Conservation (phyloP, 2,113 vertebrate genomes). For the Hepsetus odoe region DNA sequence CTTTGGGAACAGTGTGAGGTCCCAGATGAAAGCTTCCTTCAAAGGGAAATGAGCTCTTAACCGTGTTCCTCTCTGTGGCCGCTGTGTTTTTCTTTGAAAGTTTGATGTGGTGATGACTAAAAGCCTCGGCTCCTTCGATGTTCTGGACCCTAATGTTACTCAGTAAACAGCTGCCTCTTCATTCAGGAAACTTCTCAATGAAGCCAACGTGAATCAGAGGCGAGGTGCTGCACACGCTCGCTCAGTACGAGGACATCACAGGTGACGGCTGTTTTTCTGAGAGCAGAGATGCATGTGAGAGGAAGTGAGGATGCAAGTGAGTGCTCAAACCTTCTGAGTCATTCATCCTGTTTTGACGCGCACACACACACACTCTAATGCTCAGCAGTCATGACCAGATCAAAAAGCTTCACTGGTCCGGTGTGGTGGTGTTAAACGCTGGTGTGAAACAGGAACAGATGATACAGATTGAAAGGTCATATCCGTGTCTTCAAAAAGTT, state of each 20-base stretch:
- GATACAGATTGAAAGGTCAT: neutral
- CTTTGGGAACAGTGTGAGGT: too few species aligned
- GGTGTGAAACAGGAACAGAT: neutral
- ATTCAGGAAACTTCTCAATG: conserved; percentile 41
- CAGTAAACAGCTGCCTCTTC: conserved; percentile 32
- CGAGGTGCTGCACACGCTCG: neutral
- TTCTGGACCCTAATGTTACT: neutral
- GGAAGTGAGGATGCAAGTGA: conserved; percentile 22
- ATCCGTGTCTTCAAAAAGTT: neutral
- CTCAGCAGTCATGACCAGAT: neutral
- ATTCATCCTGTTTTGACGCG: conserved; percentile 55
- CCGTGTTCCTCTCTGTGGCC: neutral
- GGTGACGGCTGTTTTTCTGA: conserved; percentile 39
- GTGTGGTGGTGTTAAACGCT: neutral
- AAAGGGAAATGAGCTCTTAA: neutral
- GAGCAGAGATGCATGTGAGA: neutral
- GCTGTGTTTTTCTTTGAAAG: neutral
- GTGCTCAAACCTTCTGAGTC: conserved; percentile 44
- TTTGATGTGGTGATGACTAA: conserved; percentile 38
- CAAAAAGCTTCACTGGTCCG: neutral
- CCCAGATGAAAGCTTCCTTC: neutral
- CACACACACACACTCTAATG: neutral
- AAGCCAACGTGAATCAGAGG: conserved; percentile 37
- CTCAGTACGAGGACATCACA: neutral
- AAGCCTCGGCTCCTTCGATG: conserved; percentile 17